These are phyloP conservation scores for Halesus radiatus DNA, from an alignment of 1,140 invertebrate genomes.

Conservation along the genomic window DNA sequence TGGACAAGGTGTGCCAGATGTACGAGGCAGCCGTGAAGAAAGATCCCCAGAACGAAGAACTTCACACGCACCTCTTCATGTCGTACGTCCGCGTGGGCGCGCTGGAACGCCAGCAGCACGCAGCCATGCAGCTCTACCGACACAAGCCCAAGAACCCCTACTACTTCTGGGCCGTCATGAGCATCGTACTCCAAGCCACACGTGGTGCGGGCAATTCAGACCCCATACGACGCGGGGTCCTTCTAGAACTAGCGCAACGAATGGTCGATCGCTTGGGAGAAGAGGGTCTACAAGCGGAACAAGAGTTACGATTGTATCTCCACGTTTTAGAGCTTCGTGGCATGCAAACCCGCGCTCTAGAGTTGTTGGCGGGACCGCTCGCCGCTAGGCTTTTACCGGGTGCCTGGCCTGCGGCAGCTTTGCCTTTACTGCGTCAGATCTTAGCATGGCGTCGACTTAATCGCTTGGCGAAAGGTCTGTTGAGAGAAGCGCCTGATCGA, in stretches of 20 bases:
- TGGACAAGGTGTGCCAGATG: constrained; percentile 88
- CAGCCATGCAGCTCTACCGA: constrained; percentile 92
- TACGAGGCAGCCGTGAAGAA: constrained; percentile 91
- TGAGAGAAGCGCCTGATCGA: constrained; percentile 80
- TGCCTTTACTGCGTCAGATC: constrained; percentile 81
- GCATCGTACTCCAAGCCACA: constrained; percentile 88
- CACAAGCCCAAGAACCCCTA: constrained; percentile 94
- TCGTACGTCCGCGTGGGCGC: constrained; percentile 92
- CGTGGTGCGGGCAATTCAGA: constrained; percentile 66
- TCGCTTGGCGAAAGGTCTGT: constrained; percentile 77
- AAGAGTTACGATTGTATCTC: constrained; percentile 92
- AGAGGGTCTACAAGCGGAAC: constrained; percentile 93
- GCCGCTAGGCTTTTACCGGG: constrained; percentile 75
- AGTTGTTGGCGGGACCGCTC: constrained; percentile 83
- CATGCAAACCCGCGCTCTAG: constrained; percentile 86
- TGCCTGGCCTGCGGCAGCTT: constrained; percentile 77
- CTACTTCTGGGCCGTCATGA: constrained; percentile 98
- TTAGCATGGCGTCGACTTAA: constrained; percentile 81
- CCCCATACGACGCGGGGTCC: constrained; percentile 73
- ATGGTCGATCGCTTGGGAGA: constrained; percentile 89
- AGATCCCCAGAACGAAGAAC: constrained; percentile 91
- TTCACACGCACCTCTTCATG: constrained; percentile 95
- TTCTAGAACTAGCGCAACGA: constrained; percentile 87
- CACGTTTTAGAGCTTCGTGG: constrained; percentile 90
- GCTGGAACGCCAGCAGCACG: constrained; percentile 92